phyloP scores from a whole-genome alignment of 2,797 vertebrate species.

The Myripristis murdjan region DNA sequence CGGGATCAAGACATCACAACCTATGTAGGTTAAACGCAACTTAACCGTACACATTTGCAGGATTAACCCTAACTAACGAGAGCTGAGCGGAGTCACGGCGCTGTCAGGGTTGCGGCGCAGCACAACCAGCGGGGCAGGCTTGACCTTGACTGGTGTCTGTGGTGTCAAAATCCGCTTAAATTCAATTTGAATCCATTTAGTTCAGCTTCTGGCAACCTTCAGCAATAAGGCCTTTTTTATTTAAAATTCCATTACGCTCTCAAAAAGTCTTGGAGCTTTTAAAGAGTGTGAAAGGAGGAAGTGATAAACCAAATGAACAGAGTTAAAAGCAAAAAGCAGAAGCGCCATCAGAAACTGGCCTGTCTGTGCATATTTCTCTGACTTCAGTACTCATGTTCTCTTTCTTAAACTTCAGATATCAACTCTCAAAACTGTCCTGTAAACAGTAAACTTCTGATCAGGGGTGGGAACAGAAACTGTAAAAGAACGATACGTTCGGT shows the following conservation, averaged over 20 bases:
- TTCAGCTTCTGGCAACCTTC: constrained; percentile 69
- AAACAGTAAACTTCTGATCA: too few relatives aligned
- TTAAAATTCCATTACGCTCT: constrained; percentile 54
- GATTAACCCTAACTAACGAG: constrained; percentile 68
- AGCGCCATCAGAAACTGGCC: not conserved
- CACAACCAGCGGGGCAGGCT: constrained; percentile 23
- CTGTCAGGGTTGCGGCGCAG: constrained; percentile 28
- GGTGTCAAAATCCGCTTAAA: constrained; percentile 75
- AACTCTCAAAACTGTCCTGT: too few relatives aligned
- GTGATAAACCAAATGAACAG: constrained; percentile 22
- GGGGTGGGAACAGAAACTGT: too few relatives aligned
- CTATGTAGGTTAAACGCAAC: constrained; percentile 71
- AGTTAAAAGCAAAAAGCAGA: not conserved
- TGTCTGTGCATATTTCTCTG: not conserved
- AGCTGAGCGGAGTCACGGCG: constrained; percentile 29
- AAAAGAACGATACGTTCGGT: too few relatives aligned
- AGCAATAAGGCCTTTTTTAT: constrained; percentile 53
- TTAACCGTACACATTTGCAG: constrained; percentile 66
- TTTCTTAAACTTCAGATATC: not conserved
- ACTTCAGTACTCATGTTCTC: not conserved
- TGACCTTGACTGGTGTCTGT: constrained; percentile 68
- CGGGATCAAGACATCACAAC: constrained; percentile 48
- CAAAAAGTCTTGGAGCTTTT: constrained; percentile 40
- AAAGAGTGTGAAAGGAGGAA: constrained; percentile 20
- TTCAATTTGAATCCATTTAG: constrained; percentile 77